phyloP scores from a whole-genome alignment of 2,113 vertebrate genomes.

The Ifrita kowaldi region DNA sequence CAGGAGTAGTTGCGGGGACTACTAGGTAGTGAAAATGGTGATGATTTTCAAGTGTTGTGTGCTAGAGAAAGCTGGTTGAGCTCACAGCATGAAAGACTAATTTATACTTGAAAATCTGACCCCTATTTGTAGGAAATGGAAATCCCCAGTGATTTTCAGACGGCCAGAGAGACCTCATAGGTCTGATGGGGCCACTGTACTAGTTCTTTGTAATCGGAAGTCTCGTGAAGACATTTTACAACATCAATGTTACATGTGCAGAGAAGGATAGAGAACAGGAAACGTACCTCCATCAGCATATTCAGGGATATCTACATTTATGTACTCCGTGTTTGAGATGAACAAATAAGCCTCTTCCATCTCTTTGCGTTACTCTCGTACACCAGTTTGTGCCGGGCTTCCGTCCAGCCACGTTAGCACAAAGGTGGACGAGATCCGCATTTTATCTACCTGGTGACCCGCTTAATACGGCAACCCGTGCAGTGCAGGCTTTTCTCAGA shows the following conservation, averaged over 20 bases:
- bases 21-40: neutral
- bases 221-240: neutral
- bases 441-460: neutral
- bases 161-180: neutral
- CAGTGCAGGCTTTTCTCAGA: neutral
- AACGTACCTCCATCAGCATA: neutral
- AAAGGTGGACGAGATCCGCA: neutral
- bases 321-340: neutral
- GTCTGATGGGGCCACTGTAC: neutral
- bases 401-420: neutral
- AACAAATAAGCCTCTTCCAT: neutral
- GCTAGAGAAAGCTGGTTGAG: neutral
- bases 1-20: neutral
- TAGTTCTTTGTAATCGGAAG: neutral
- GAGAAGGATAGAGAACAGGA: neutral
- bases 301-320: neutral
- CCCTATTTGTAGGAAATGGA: neutral
- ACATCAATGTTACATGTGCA: accelerated
- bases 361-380: neutral
- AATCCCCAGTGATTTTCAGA: neutral
- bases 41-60: neutral
- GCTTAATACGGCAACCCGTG: neutral
- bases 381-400: neutral
- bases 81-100: neutral
- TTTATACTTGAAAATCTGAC: neutral